Evolutionary conservation across 2,888 invertebrate species (phyloP), one percentile per base, ranked within the genome.

Genomic region (Crematogaster levior): DNA sequence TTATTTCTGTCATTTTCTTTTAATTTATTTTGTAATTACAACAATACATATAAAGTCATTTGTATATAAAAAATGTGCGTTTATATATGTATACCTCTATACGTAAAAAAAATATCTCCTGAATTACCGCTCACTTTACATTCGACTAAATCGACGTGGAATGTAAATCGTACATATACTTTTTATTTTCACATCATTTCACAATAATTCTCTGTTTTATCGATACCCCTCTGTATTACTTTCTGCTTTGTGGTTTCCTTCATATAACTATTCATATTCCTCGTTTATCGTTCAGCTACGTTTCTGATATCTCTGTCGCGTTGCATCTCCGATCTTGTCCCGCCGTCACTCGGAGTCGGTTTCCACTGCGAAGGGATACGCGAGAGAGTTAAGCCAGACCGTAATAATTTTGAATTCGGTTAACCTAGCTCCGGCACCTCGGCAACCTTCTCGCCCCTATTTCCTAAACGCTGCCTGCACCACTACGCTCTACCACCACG

Each of bases 321-420:
- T 27, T 73, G 21, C 43, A 53, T 43, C 51, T 53, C 27, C 40
- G 53, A 81, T 37, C 34, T 53, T 24, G 34, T 58, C 73, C 51
- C 63, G 24, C 72, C 34, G 30, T 58, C 60, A 53, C 81, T 65
- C 63, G 61, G 58, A 61, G 34, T 72, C 30, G 56, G 56, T 61
- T 72, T 74, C 70, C 34, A 73, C 66, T 51, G 18, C 30, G 58
- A 75, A 72, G 74, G 82, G 61, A 84, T 86, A 84, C 84, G 61
- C 58, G 81, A 34, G 85, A 53, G 66, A 85, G 84, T 89, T 86
- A 89, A 89, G 85, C 85, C 68, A 84, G 84, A 86, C 86, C 85
- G 88, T 89, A 90, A 90, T 91, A 90, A 91, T 90, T 90, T 88
- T 90, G 88, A 88, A 90, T 90, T 87, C 86, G 88, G 87, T 86